Percentiles rank a stretch among this genome's conserved stretches.
Evolutionary conservation across 2,113 vertebrate species (phyloP).

Genomic region (Lonchura striata): DNA sequence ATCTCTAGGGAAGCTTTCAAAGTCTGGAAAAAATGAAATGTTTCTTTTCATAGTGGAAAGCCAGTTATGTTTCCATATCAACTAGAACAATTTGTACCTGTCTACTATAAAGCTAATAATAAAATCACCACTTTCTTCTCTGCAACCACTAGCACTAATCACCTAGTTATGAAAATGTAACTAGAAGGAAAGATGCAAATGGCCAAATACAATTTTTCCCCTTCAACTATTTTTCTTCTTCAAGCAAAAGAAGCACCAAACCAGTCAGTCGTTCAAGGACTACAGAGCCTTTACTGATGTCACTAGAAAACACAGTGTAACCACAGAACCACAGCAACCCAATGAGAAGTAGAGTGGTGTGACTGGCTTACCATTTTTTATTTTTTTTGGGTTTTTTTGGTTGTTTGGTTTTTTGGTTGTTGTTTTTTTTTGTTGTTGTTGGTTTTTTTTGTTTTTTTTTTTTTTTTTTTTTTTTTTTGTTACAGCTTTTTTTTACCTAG

Average conservation of each 20-base stretch:
- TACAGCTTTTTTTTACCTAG: not conserved
- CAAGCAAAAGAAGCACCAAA: not conserved
- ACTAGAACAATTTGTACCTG: not conserved
- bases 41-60: conserved; percentile 3
- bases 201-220: conserved; percentile 2
- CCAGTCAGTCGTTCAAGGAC: not conserved
- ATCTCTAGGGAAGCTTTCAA: not conserved
- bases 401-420: not conserved
- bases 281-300: not conserved
- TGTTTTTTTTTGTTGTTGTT: too few relatives aligned
- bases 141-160: not conserved
- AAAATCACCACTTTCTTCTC: conserved; percentile 14
- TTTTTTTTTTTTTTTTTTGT: not conserved
- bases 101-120: not conserved
- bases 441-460: not conserved
- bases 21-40: conserved; percentile 4
- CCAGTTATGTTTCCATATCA: not conserved
- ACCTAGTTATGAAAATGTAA: not conserved
- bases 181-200: conserved; percentile 49
- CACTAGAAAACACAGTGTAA: conserved; percentile 17
- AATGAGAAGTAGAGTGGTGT: not conserved
- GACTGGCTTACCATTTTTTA: not conserved
- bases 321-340: conserved; percentile 54
- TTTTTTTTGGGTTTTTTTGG: not conserved
- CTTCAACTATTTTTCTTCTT: conserved; percentile 1